Percentiles rank a stretch among this genome's conserved stretches.
phyloP scores from a whole-genome alignment of 2,888 invertebrate species.

The Saturnia pavonia region DNA sequence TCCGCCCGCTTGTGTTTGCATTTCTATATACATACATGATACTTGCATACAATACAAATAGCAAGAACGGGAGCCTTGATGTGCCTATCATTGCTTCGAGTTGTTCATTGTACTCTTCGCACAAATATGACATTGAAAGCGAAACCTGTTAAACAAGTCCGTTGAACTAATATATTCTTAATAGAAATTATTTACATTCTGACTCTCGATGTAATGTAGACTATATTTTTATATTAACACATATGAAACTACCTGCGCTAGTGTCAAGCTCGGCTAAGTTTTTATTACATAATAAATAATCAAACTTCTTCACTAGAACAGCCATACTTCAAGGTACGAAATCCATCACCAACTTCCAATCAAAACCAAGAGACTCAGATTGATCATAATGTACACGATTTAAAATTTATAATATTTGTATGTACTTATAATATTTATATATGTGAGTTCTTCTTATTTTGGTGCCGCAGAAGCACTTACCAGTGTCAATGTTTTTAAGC shows the following conservation, averaged over 20 bases:
- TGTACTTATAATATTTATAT: no score
- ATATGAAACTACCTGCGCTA: neutral
- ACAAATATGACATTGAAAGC: slow-evolving; percentile 5
- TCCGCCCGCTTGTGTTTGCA: slow-evolving; percentile 40
- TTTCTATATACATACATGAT: slow-evolving; percentile 14
- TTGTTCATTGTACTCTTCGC: slow-evolving; percentile 33
- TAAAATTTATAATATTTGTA: no score
- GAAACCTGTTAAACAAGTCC: neutral
- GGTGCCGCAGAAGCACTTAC: no score
- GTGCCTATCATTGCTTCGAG: slow-evolving; percentile 56
- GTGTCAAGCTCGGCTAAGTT: neutral
- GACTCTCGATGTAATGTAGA: neutral
- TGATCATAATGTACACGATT: no score
- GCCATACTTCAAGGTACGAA: no score
- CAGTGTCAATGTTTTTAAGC: no score
- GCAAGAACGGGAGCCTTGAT: slow-evolving; percentile 52
- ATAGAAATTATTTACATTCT: neutral
- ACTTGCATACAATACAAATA: slow-evolving; percentile 27
- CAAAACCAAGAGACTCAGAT: no score
- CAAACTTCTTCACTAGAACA: no score
- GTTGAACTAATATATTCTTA: slow-evolving; percentile 8
- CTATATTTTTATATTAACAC: neutral
- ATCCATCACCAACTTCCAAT: no score
- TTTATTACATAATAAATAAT: neutral
- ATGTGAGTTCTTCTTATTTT: no score